A percentile compares a stretch with the other conserved stretches of the same genome.
Conservation (phyloP, 2,113 vertebrate genomes). For the Stegastes partitus region DNA sequence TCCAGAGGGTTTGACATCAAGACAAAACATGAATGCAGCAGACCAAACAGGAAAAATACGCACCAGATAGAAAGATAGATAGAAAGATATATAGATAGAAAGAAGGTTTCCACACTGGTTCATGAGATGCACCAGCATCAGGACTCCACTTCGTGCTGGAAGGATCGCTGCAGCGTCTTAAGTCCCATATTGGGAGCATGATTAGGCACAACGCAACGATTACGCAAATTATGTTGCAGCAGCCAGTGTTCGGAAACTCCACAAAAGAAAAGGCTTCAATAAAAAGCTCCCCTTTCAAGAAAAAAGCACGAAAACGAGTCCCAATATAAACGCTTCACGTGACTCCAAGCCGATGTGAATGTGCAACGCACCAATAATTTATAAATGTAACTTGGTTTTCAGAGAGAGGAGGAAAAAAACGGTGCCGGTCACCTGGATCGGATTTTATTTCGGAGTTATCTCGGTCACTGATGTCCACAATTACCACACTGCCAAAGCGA, state of each 20-base stretch:
- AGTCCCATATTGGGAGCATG: slow-evolving; percentile 82
- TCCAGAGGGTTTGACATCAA: slow-evolving; percentile 76
- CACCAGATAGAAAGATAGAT: slow-evolving; percentile 37
- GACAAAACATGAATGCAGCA: slow-evolving; percentile 78
- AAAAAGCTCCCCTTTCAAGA: slow-evolving; percentile 22
- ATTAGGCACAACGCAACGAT: slow-evolving; percentile 84
- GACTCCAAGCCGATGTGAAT: background rate
- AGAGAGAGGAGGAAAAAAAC: background rate
- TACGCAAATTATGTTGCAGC: slow-evolving; percentile 82
- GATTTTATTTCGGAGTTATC: slow-evolving; percentile 69
- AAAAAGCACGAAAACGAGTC: slow-evolving; percentile 40
- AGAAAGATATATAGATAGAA: slow-evolving; percentile 57
- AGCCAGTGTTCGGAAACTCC: slow-evolving; percentile 76
- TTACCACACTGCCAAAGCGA: slow-evolving; percentile 49
- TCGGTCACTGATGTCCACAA: slow-evolving; percentile 61
- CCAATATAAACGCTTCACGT: slow-evolving; percentile 15
- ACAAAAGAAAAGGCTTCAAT: slow-evolving; percentile 29
- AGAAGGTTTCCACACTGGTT: slow-evolving; percentile 40
- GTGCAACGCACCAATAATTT: slow-evolving; percentile 21
- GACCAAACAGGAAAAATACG: slow-evolving; percentile 57
- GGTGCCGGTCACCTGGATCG: slow-evolving; percentile 58
- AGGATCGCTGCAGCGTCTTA: slow-evolving; percentile 80
- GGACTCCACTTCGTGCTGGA: slow-evolving; percentile 67
- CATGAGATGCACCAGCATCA: slow-evolving; percentile 66
- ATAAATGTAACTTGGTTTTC: slow-evolving; percentile 22